Evolutionary conservation across 2,888 invertebrate genomes (phyloP).

Genomic region (Eupithecia pulchellata): DNA sequence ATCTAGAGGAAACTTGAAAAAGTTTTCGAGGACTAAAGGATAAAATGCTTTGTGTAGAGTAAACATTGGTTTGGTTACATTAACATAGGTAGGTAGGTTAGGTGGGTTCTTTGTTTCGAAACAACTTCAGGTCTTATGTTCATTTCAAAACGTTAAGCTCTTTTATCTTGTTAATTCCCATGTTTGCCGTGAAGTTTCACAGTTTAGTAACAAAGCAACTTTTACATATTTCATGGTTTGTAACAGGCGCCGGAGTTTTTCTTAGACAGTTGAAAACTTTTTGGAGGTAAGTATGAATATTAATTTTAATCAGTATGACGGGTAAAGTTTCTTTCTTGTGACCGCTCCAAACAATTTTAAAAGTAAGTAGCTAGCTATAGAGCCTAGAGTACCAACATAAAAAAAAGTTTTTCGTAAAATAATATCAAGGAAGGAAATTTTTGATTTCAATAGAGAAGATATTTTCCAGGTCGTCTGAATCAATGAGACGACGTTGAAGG

Average conservation of each 20-base stretch:
- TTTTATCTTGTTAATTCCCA: constrained; percentile 75
- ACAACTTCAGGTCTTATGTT: constrained; percentile 27
- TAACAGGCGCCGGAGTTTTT: constrained; percentile 65
- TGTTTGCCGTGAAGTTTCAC: constrained; percentile 72
- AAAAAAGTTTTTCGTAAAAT: not conserved
- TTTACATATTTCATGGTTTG: constrained; percentile 77
- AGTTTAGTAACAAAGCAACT: constrained; percentile 68
- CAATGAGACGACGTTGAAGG: not conserved
- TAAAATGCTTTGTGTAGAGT: not conserved
- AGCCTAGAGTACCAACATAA: not conserved
- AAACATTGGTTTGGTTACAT: constrained; percentile 5
- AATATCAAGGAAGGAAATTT: not conserved
- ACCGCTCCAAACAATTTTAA: not conserved
- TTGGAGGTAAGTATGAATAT: constrained; percentile 62
- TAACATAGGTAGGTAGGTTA: not conserved
- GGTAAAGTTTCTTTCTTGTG: constrained; percentile 9
- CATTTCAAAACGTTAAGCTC: constrained; percentile 58
- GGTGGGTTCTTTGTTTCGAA: constrained; percentile 1
- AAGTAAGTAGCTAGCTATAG: not conserved
- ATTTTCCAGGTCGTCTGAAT: not conserved
- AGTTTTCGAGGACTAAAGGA: not conserved
- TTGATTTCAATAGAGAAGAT: not conserved
- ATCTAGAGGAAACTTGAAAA: not conserved
- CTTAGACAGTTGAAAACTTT: constrained; percentile 58
- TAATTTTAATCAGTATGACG: constrained; percentile 36